phyloP scores from a whole-genome alignment of 2,113 vertebrate genomes.

The Mesitornis unicolor region DNA sequence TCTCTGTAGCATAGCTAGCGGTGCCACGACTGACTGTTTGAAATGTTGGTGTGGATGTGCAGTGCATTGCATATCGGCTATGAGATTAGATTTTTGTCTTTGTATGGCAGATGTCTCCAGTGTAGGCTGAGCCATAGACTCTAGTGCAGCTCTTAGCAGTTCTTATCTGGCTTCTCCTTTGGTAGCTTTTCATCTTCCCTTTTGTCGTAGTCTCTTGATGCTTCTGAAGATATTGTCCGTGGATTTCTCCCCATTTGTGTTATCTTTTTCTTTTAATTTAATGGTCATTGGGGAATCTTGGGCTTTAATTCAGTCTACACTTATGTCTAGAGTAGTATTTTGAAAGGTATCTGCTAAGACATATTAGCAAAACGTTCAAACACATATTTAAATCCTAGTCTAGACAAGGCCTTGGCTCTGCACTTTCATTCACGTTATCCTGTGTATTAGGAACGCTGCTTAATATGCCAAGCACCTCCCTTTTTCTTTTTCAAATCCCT shows the following conservation, averaged over 20 bases:
- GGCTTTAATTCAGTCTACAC: background rate
- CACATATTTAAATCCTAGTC: background rate
- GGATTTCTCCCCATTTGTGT: background rate
- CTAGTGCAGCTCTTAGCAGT: background rate
- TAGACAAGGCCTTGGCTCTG: background rate
- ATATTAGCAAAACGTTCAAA: background rate
- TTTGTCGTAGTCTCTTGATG: background rate
- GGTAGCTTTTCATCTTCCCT: background rate
- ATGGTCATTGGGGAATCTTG: background rate
- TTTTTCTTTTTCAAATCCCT: constrained; percentile 1
- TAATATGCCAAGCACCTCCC: background rate
- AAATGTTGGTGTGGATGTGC: background rate
- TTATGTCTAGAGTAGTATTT: background rate
- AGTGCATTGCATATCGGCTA: background rate
- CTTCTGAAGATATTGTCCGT: background rate
- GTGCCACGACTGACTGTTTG: accelerated
- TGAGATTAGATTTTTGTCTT: background rate
- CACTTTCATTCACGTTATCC: background rate
- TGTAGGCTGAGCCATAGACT: background rate
- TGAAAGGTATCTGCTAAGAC: background rate
- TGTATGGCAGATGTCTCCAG: background rate
- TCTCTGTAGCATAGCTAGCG: accelerated
- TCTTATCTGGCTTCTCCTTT: background rate
- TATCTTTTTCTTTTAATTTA: background rate
- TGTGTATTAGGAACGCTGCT: background rate